Evolutionary conservation across 2,797 vertebrate genomes (phyloP), one percentile per base, ranked within the genome.

Genomic region (Picus viridis): DNA sequence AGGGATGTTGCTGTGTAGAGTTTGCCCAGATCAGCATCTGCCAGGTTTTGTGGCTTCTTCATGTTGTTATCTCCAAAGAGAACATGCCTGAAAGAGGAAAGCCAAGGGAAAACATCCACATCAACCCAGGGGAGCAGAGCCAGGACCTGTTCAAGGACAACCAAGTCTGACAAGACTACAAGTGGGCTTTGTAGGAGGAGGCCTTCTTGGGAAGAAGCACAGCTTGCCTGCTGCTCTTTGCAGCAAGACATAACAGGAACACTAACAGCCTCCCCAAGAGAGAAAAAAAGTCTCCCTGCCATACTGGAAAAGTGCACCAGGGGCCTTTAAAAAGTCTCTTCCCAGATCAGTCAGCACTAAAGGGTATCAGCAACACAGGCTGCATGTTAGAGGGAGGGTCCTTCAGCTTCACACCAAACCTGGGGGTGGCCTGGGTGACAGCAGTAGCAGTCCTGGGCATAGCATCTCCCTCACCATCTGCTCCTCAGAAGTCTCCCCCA

Each of bases 1-100:
- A 99, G 98, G n/a, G 99, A 99, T 2, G 99, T 99, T 30, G 99
- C 99, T 11, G 98, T 99, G 90, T 98, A 99, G 24, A 99, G 97
- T 53, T 98, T 98, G 95, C 98, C 98, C 63, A 99, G 93, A 94
- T 99, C 99, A 5, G 98, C 96, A 62, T 99, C 98, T 62, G 98
- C 95, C 95, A 98, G 96, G 92, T 53, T 89, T 30, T 96, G 97
- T 41, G 96, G 95, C 83, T 97, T 98, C 98, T 98, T 86, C 88
- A 94, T 7, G 83, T 97, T 8, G 84, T 97, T 96, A 86, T 98
- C 98, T 70, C 98, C 98, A 92, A 99, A 99, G 70, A 99, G 98
- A 85, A 97, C 98, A 91, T 98, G 97, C 91, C 99, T 99, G 95
- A 68, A 94, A 94, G 8, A 95, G 68, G 7, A 93, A 86, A 75